Base-by-base conservation (phyloP, 2,113 vertebrate genomes). In the Ageneiosus marmoratus region DNA sequence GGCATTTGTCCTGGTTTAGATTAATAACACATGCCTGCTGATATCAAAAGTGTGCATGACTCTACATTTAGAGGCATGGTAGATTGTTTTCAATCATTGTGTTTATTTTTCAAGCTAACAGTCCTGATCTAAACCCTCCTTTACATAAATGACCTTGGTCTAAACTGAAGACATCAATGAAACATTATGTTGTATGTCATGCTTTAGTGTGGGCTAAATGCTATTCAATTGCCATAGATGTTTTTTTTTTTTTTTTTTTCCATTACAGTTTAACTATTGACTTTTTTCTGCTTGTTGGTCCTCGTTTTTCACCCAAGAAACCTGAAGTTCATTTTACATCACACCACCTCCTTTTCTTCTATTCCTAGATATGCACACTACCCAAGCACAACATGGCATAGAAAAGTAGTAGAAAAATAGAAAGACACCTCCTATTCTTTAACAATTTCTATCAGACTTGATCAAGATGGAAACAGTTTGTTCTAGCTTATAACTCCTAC, bases 1-100 rank as follows among this genome's bases (percentile, higher is more conserved):
- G 46, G 56, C 74, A 48, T 8, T 46, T 53, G 24, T 76, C 73
- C 41, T 2, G 10, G 15, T 56, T 58, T 22, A 56, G 74, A 80
- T 65, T 55, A 79, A 70, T 55, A 55, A 20, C 78, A 53, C 48
- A 53, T 48, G 22, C 58, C 77, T 24, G 46, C 44, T 65, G 62
- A 51, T 48, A 37, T 74, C 70, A 75, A 16, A 82, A 62, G 29
- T 51, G 53, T 60, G 67, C 56, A n/a, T 29, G 41, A 37, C 27
- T 75, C 70, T 82, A 82, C 29, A 74, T 82, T 75, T 74, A 75
- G 4, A 74, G 16, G 34, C 53, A 74, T 13, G n/a, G 53, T 12
- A 15, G 37, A 50, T 60, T 24, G 69, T 75, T 62, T 48, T 24
- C 1, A 27, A 18, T 50, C 27, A 24, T 27, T 41, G 27, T 75